These are phyloP conservation scores for Stigmatopora argus DNA, from an alignment of 2,113 vertebrate genomes.

Conservation along the genomic window DNA sequence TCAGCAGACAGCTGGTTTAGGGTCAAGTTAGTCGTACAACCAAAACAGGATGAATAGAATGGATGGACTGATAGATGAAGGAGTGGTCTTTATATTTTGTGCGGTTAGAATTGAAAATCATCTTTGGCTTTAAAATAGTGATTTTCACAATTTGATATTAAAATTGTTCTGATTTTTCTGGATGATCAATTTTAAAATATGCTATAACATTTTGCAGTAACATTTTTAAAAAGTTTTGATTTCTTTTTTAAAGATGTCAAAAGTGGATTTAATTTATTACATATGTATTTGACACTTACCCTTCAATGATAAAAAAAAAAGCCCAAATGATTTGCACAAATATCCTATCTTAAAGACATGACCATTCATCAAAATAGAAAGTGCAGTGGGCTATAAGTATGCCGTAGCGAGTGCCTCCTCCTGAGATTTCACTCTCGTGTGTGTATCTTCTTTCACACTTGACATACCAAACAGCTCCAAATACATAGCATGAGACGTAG, in stretches of 20 bases:
- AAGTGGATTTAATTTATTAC: not conserved
- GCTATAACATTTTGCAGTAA: not conserved
- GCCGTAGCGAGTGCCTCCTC: constrained; percentile 35
- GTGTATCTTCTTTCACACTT: constrained; percentile 50
- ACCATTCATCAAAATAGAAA: constrained; percentile 48
- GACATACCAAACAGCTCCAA: constrained; percentile 34
- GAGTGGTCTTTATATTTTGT: no score
- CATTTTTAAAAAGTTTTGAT: not conserved
- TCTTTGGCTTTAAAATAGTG: no score
- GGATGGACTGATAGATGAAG: no score
- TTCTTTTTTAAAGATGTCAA: not conserved
- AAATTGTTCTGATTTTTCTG: no score
- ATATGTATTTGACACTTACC: not conserved
- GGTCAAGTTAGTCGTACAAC: no score
- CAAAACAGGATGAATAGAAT: no score
- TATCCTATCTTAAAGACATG: constrained; percentile 12
- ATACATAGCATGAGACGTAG: constrained; percentile 42
- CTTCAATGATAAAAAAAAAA: constrained; percentile 1
- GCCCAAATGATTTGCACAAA: not conserved
- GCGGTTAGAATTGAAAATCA: no score
- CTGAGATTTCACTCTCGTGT: constrained; percentile 27
- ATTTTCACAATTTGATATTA: no score
- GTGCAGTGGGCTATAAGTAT: constrained; percentile 32
- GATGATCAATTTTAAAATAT: no score
- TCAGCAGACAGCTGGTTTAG: no score